phyloP scores from a whole-genome alignment of 2,113 vertebrate species.

The Pholis gunnellus region DNA sequence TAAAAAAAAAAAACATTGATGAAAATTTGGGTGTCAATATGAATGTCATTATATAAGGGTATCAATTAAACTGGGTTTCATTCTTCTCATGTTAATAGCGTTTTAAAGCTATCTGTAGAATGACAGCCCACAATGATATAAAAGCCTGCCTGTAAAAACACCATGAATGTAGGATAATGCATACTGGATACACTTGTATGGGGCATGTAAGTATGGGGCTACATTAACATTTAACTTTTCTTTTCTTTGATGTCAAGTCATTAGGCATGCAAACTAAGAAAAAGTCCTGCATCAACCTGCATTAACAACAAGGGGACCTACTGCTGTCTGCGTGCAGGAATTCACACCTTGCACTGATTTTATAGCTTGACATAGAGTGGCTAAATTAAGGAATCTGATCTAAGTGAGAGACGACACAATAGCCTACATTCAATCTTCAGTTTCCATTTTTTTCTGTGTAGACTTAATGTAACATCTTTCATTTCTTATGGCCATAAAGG shows the following conservation, averaged over 20 bases:
- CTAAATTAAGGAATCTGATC: conserved; percentile 23
- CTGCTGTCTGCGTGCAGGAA: conserved; percentile 5
- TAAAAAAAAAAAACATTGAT: neutral
- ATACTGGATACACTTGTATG: neutral
- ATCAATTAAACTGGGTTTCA: neutral
- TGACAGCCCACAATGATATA: neutral
- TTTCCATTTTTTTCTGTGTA: neutral
- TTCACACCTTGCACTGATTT: conserved; percentile 6
- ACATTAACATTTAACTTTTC: neutral
- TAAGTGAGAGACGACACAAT: neutral
- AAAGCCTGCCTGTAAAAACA: neutral
- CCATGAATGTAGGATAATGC: neutral
- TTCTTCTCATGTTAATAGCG: conserved; percentile 4
- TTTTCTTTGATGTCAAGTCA: neutral
- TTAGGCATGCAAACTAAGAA: neutral
- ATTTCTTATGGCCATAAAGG: conserved; percentile 12
- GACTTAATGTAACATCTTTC: neutral
- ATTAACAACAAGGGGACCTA: neutral
- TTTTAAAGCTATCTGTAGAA: neutral
- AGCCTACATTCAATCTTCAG: neutral
- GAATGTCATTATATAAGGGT: conserved; percentile 1
- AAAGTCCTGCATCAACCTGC: neutral
- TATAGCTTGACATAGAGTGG: neutral
- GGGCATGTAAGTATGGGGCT: neutral
- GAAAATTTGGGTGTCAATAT: neutral